phyloP scores from a whole-genome alignment of 2,888 invertebrate genomes.

The Aromia moschata region DNA sequence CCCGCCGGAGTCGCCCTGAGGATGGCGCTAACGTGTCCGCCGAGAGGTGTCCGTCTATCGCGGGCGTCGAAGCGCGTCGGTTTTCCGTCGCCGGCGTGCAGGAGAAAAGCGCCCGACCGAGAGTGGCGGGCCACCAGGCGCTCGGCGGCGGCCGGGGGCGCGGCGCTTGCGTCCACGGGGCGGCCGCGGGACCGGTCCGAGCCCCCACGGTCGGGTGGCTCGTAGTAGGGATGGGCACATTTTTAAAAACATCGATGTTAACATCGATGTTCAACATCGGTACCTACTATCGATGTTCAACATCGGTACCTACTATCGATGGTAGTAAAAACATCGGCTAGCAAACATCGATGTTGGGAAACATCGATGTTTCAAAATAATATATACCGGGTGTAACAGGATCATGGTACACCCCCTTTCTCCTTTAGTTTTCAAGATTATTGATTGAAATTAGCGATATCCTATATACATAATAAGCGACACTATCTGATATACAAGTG shows the following conservation, averaged over 20 bases:
- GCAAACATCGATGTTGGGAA: too few relatives aligned
- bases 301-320: too few relatives aligned
- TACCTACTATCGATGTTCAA: too few relatives aligned
- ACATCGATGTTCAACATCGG: too few relatives aligned
- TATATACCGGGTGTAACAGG: not conserved
- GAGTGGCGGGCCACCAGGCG: constrained; percentile 43
- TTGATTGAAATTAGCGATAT: too few relatives aligned
- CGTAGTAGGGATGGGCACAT: too few relatives aligned
- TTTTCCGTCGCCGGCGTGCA: constrained; percentile 37
- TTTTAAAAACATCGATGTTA: too few relatives aligned
- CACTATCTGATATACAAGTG: too few relatives aligned
- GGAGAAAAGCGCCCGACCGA: constrained; percentile 50
- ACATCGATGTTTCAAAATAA: too few relatives aligned
- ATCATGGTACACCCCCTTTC: not conserved
- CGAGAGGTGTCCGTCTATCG: constrained; percentile 37
- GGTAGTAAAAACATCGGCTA: too few relatives aligned
- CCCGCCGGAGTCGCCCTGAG: constrained; percentile 13
- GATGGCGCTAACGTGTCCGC: constrained; percentile 28
- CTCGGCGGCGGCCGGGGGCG: constrained; percentile 2
- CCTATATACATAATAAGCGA: too few relatives aligned
- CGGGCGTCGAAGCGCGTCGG: constrained; percentile 45
- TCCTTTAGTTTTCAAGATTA: too few relatives aligned
- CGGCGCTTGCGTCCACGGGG: constrained; percentile 18
- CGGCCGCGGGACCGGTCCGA: not conserved
- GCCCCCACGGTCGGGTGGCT: not conserved